These are phyloP conservation scores for Drosophila lini DNA, from an alignment of 1,140 invertebrate species.

Conservation along the genomic window DNA sequence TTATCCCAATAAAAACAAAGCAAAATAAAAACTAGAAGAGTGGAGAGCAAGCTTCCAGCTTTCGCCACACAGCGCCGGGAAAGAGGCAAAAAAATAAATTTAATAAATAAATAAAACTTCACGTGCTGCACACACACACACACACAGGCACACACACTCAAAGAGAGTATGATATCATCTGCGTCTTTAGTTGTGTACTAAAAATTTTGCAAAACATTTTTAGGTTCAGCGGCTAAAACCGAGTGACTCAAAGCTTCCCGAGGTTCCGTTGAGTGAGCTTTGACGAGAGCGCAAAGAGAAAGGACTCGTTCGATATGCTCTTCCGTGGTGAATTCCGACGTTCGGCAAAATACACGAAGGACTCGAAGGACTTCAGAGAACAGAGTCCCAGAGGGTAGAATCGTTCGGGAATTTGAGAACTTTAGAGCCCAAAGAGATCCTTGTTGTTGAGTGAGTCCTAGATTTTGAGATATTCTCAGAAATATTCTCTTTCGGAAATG, in stretches of 20 bases:
- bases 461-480: neutral
- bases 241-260: constrained; percentile 45
- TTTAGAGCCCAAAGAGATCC: neutral
- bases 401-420: neutral
- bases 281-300: constrained; percentile 8
- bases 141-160: constrained; percentile 9
- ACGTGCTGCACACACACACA: constrained; percentile 48
- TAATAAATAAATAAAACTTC: constrained; percentile 77
- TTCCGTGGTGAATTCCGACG: constrained; percentile 52
- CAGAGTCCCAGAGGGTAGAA: neutral
- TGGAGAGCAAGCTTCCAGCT: constrained; percentile 35
- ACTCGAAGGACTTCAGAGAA: constrained; percentile 2
- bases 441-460: neutral
- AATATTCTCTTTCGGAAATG: neutral
- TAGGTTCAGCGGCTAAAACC: constrained; percentile 19
- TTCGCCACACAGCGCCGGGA: constrained; percentile 14
- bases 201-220: constrained; percentile 60
- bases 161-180: constrained; percentile 36
- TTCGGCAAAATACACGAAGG: neutral
- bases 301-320: constrained; percentile 9
- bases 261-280: constrained; percentile 45
- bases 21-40: constrained; percentile 11
- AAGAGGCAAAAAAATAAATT: constrained; percentile 41
- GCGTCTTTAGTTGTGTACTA: constrained; percentile 64
- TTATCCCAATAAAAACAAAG: constrained; percentile 4